Percentiles rank a stretch among this genome's conserved stretches.
These are phyloP conservation scores for Tetrapedia diversipes DNA, from an alignment of 2,888 invertebrate genomes.

Conservation along the genomic window DNA sequence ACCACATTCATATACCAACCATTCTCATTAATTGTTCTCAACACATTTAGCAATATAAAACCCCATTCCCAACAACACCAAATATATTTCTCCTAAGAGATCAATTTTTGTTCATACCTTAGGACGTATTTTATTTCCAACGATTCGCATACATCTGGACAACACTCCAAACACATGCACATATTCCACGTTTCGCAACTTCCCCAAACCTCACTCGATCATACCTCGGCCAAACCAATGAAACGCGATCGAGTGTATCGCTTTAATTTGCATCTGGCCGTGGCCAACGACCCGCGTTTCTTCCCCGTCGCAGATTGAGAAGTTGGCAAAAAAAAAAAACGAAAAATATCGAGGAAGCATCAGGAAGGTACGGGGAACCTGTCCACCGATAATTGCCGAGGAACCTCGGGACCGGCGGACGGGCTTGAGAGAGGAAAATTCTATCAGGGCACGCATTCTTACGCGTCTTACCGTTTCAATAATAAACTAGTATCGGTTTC, in stretches of 20 bases:
- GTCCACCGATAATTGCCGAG: conserved; percentile 2
- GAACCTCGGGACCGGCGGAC: neutral
- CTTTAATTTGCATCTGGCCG: conserved; percentile 32
- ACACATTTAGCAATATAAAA: no score
- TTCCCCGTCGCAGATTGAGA: neutral
- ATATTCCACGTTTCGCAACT: conserved; percentile 4
- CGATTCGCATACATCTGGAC: no score
- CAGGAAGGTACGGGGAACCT: neutral
- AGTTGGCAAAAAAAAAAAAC: neutral
- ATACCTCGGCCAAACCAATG: neutral
- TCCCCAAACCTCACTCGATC: neutral
- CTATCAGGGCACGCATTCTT: conserved; percentile 19
- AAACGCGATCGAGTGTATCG: neutral
- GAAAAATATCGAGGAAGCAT: neutral
- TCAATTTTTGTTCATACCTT: no score
- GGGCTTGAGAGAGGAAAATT: conserved; percentile 2
- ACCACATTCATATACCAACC: no score
- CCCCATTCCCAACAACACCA: no score
- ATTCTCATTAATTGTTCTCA: no score
- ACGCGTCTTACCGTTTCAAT: conserved; percentile 35
- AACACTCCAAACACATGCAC: no score
- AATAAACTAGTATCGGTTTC: conserved; percentile 52
- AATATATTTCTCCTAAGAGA: no score
- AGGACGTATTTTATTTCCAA: no score
- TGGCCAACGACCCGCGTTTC: no score